These are phyloP conservation scores for Cyanoliseus patagonus DNA, from an alignment of 2,113 vertebrate genomes.

Conservation along the genomic window DNA sequence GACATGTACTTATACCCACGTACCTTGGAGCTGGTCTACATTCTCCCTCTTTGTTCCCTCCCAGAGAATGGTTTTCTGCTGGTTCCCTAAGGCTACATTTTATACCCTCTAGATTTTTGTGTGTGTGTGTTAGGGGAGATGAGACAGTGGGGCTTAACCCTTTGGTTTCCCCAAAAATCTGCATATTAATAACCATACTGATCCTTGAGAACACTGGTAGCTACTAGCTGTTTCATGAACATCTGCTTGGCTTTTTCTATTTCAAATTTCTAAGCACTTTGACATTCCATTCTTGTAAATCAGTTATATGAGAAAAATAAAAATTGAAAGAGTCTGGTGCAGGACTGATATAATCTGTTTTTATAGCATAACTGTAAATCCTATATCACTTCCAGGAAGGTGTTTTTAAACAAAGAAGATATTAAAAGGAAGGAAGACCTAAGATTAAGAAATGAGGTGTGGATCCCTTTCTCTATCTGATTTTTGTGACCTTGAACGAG, in stretches of 20 bases:
- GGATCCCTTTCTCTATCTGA: background rate
- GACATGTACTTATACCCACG: background rate
- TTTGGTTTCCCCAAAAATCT: background rate
- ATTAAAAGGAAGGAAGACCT: background rate
- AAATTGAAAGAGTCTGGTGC: background rate
- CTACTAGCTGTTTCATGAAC: background rate
- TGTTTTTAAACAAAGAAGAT: background rate
- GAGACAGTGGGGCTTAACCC: background rate
- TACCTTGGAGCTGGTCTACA: background rate
- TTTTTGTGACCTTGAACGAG: background rate
- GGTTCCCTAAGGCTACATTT: background rate
- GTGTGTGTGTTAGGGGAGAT: background rate
- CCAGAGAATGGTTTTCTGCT: background rate
- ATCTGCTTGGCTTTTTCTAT: background rate
- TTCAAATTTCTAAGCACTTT: background rate
- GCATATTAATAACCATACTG: background rate
- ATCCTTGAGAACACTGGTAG: background rate
- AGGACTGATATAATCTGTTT: background rate
- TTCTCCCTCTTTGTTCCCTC: background rate
- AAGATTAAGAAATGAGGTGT: background rate
- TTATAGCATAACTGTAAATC: background rate
- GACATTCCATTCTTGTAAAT: background rate
- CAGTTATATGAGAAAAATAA: background rate
- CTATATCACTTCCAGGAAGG: background rate
- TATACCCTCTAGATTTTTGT: background rate